Conservation (phyloP, 2,113 vertebrate species). For the Tretioscincus oriximinensis region DNA sequence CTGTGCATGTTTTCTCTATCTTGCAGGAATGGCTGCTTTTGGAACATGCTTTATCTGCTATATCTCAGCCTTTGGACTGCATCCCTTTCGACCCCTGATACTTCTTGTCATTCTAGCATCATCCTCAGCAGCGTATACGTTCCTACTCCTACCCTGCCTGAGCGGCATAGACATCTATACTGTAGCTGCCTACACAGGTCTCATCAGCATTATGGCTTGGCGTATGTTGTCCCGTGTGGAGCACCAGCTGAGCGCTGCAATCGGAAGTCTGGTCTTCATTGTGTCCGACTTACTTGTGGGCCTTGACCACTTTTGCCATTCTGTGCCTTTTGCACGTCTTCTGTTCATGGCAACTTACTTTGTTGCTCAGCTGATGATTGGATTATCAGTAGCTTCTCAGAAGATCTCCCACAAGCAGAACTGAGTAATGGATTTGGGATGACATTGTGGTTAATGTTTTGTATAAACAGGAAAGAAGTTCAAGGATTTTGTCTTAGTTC, state of each 20-base stretch:
- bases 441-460: neutral
- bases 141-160: conserved; percentile 71
- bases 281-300: conserved; percentile 76
- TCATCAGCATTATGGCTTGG: conserved; percentile 71
- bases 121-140: conserved; percentile 26
- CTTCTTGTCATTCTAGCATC: conserved; percentile 40
- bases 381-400: conserved; percentile 36
- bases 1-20: neutral
- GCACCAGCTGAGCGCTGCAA: neutral
- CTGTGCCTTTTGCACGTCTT: conserved; percentile 27
- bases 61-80: conserved; percentile 70
- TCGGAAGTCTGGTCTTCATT: conserved; percentile 74
- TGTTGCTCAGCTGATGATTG: conserved; percentile 77
- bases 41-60: conserved; percentile 77
- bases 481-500: neutral
- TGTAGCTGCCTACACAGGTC: conserved; percentile 59
- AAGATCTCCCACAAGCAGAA: neutral
- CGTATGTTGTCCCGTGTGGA: conserved; percentile 59
- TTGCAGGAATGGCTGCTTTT: conserved; percentile 81
- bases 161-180: conserved; percentile 56
- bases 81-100: conserved; percentile 31
- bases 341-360: conserved; percentile 83
- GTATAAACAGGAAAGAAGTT: neutral
- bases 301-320: conserved; percentile 70
- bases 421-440: neutral